Conservation (phyloP, 1,140 invertebrate species). For the Drosophila micromelanica region DNA sequence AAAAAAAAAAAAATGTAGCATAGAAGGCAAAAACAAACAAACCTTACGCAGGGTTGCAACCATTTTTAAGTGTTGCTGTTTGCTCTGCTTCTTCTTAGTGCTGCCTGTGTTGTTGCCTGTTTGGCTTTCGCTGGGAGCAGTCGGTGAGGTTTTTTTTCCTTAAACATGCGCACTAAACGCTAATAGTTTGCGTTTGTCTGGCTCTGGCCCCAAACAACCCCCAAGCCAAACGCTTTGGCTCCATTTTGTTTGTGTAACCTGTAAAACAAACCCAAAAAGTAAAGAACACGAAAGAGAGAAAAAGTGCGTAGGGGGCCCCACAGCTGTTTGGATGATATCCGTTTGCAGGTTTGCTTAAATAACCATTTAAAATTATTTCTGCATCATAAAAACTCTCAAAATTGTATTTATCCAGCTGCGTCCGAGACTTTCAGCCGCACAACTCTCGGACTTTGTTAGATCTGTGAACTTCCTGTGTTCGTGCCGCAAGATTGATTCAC, state of each 20-base stretch:
- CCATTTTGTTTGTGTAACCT: slow-evolving; percentile 68
- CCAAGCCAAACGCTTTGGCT: slow-evolving; percentile 45
- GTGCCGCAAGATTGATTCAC: slow-evolving; percentile 81
- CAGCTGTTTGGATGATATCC: slow-evolving; percentile 39
- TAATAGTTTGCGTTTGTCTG: slow-evolving; percentile 67
- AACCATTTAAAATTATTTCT: slow-evolving; percentile 50
- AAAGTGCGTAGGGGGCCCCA: not conserved
- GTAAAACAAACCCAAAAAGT: slow-evolving; percentile 13
- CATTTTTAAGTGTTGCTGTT: slow-evolving; percentile 78
- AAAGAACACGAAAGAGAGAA: not conserved
- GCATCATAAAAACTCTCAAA: slow-evolving; percentile 59
- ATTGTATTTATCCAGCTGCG: slow-evolving; percentile 40
- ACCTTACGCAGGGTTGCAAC: slow-evolving; percentile 74
- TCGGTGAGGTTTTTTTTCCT: slow-evolving; percentile 61
- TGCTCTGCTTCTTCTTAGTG: slow-evolving; percentile 38
- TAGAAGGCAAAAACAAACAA: slow-evolving; percentile 30
- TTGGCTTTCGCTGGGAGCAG: slow-evolving; percentile 28
- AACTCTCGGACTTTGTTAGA: slow-evolving; percentile 18
- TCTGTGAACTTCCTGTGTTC: slow-evolving; percentile 64
- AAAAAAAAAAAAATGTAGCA: not conserved
- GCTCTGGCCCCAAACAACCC: slow-evolving; percentile 47
- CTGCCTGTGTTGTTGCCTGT: slow-evolving; percentile 23
- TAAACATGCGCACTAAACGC: slow-evolving; percentile 81
- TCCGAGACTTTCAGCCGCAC: not conserved
- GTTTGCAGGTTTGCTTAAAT: slow-evolving; percentile 50